Evolutionary conservation across 1,140 invertebrate species (phyloP).

Genomic region (Antheraea pernyi): DNA sequence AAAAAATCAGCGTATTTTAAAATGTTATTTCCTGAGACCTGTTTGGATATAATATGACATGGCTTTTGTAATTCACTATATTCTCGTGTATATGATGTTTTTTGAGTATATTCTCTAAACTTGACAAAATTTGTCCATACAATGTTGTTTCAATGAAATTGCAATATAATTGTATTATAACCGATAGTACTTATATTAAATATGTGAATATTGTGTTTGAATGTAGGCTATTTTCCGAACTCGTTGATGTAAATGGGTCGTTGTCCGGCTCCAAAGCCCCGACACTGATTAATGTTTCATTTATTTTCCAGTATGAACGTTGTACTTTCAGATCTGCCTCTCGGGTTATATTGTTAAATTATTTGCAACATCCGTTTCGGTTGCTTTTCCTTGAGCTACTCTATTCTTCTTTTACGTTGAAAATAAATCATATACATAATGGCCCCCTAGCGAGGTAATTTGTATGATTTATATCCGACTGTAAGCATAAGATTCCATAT

Average conservation of each 20-base stretch:
- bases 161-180: background rate
- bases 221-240: conserved; percentile 28
- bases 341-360: conserved; percentile 50
- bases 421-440: background rate
- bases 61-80: too few species aligned
- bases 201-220: conserved; percentile 11
- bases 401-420: background rate
- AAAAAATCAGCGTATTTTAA: too few species aligned
- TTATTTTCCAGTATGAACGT: conserved; percentile 52
- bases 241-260: conserved; percentile 26
- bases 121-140: too few species aligned
- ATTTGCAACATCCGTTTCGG: conserved; percentile 32
- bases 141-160: background rate
- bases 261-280: conserved; percentile 33
- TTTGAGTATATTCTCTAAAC: too few species aligned
- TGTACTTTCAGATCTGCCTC: conserved; percentile 40
- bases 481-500: background rate
- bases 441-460: background rate
- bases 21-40: too few species aligned
- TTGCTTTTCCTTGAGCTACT: conserved; percentile 22
- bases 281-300: conserved; percentile 71
- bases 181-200: background rate
- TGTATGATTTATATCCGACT: background rate
- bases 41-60: too few species aligned
- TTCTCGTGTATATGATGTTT: too few species aligned